Base-by-base conservation (phyloP, 2,888 invertebrate species). In the Nebria salina region DNA sequence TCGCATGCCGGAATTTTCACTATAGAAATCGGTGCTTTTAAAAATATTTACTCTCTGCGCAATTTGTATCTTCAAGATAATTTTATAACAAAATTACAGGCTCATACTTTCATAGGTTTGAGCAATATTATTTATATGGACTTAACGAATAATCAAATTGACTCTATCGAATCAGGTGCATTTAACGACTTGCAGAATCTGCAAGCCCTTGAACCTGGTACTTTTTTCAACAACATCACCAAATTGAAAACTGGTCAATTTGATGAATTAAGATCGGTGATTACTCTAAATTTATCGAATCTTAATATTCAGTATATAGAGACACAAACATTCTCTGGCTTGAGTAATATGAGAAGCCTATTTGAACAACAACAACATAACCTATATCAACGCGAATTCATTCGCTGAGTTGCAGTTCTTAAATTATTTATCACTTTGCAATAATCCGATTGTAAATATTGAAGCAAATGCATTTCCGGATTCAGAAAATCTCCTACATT, bases 101-200 rank as follows among this genome's bases (percentile, higher is more conserved):
- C 26, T 13, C 6, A 65, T 76, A 65, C 15, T n/a, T 76, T 76
- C 26, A 76, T 66, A 54, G 43, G 43, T 25, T 70, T 76, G 20
- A 7, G 9, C 15, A 70, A 70, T 43, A 54, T 76, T n/a, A 13
- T 42, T 15, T 43, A 68, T 20, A 68, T 76, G 15, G 65, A 26
- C 11, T 26, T 76, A 41, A 65, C 76, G 41, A 65, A 76, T 15
- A 76, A 76, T 34, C 25, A 65, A 65, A 76, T 76, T n/a, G 26
- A 65, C 25, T 34, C 26, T 11, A 66, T 76, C 15, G 66, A 76
- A 34, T 15, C 76, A 3, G 66, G 26, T 5, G 64, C 76, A n/a
- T 76, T 76, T 66, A 65, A 65, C 34, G 65, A 15, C 25, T 65
- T 76, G 41, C 25, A 25, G 4, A 76, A 34, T 26, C 41, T 76